phyloP scores from a whole-genome alignment of 2,888 invertebrate genomes.

The Drosophila percnosoma region DNA sequence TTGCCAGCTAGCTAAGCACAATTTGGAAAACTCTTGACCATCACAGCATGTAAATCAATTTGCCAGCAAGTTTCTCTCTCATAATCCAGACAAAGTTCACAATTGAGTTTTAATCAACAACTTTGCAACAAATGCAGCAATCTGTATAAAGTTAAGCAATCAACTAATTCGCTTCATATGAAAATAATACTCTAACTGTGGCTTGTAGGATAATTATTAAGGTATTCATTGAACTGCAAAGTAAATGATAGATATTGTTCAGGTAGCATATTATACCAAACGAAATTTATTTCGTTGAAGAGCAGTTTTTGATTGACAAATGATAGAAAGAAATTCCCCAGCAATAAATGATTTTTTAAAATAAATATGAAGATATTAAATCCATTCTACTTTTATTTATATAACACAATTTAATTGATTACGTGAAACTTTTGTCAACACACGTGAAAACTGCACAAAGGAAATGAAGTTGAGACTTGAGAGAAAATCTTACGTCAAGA shows the following conservation, averaged over 20 bases:
- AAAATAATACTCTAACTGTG: background rate
- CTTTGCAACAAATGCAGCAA: background rate
- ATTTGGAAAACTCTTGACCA: conserved; percentile 13
- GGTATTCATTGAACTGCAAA: background rate
- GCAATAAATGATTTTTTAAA: background rate
- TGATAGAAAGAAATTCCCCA: background rate
- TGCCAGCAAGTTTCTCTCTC: conserved; percentile 9
- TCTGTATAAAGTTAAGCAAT: background rate
- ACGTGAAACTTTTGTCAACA: background rate
- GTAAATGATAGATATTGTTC: background rate
- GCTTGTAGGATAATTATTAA: background rate
- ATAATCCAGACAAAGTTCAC: conserved; percentile 18
- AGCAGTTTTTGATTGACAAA: background rate
- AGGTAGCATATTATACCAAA: background rate
- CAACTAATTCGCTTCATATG: background rate
- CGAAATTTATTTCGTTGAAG: too few relatives aligned
- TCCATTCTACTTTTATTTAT: background rate
- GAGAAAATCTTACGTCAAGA: too few relatives aligned
- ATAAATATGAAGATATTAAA: background rate
- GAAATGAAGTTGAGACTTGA: background rate
- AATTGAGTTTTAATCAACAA: conserved; percentile 21
- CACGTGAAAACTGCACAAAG: too few relatives aligned
- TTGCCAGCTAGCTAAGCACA: background rate
- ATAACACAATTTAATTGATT: background rate
- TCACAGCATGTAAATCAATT: conserved; percentile 14